These are phyloP conservation scores for Meteorus sp. DNA, from an alignment of 1,140 invertebrate species.

Conservation along the genomic window DNA sequence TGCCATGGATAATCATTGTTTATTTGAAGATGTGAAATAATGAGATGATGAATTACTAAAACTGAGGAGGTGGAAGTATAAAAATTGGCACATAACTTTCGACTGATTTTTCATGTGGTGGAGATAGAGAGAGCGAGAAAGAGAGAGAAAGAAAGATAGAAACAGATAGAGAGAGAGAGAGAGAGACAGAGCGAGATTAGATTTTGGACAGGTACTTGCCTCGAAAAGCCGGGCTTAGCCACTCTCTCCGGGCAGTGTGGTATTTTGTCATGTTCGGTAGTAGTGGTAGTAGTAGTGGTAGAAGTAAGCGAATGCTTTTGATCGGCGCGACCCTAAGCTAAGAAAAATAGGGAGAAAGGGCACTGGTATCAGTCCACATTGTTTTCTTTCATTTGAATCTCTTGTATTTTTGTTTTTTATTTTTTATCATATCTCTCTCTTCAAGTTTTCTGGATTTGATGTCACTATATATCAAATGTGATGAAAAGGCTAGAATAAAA, in stretches of 20 bases:
- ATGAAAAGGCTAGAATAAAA: too few species aligned
- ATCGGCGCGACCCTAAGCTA: conserved; percentile 61
- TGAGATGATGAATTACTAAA: background rate
- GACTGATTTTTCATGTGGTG: background rate
- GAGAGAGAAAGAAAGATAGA: too few species aligned
- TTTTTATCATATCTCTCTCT: conserved; percentile 3
- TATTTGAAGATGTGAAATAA: background rate
- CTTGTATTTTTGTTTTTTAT: conserved; percentile 32
- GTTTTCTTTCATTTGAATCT: conserved; percentile 32
- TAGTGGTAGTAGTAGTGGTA: conserved; percentile 58
- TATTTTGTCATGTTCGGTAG: conserved; percentile 61
- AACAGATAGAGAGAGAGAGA: background rate
- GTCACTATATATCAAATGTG: background rate
- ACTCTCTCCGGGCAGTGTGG: conserved; percentile 58
- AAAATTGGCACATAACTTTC: background rate
- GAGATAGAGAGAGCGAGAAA: background rate
- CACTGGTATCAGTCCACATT: conserved; percentile 57
- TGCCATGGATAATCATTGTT: conserved; percentile 15
- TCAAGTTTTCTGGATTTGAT: background rate
- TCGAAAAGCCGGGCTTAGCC: conserved; percentile 58
- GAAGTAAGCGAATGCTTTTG: conserved; percentile 60
- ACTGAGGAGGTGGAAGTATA: background rate
- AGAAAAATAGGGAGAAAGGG: conserved; percentile 60
- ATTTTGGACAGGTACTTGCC: conserved; percentile 56
- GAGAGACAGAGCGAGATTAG: conserved; percentile 30